These are phyloP conservation scores for Lasiurus cinereus DNA, from an alignment of 2,113 vertebrate species.

Conservation along the genomic window DNA sequence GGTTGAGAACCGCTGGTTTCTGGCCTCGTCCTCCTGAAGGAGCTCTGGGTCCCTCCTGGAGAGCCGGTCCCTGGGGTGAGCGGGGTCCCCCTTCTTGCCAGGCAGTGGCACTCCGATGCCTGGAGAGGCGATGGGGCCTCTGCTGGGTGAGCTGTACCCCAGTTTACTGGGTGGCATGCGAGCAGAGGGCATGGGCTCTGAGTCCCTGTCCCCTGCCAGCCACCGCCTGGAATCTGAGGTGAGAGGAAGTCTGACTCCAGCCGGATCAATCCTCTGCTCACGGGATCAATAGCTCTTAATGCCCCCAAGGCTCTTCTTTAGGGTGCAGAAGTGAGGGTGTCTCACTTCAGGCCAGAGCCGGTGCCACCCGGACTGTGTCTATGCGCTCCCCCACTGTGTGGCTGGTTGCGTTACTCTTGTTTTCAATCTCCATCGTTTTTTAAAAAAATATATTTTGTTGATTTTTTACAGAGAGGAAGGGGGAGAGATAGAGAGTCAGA, in stretches of 20 bases:
- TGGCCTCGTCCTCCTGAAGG: not conserved
- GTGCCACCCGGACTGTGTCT: fast-evolving
- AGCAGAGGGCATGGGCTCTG: not conserved
- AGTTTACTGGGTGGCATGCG: too few species aligned
- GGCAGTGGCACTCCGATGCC: not conserved
- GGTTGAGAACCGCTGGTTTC: too few species aligned
- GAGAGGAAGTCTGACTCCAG: not conserved
- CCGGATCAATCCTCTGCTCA: not conserved
- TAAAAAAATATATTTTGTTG: too few species aligned
- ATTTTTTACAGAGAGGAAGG: too few species aligned
- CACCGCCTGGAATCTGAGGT: not conserved
- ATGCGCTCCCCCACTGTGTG: fast-evolving
- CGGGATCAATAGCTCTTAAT: not conserved
- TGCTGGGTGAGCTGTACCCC: too few species aligned
- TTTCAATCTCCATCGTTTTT: too few species aligned
- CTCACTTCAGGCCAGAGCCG: not conserved
- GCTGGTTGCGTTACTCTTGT: not conserved
- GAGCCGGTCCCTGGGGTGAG: not conserved
- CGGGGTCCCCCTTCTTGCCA: not conserved
- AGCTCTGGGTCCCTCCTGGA: fast-evolving
- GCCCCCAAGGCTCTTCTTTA: too few species aligned
- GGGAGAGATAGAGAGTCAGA: too few species aligned
- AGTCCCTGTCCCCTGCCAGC: not conserved
- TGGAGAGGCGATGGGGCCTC: too few species aligned
- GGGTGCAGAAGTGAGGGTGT: too few species aligned